Conservation (phyloP, 1,140 invertebrate species). For the Philaenus spumarius region DNA sequence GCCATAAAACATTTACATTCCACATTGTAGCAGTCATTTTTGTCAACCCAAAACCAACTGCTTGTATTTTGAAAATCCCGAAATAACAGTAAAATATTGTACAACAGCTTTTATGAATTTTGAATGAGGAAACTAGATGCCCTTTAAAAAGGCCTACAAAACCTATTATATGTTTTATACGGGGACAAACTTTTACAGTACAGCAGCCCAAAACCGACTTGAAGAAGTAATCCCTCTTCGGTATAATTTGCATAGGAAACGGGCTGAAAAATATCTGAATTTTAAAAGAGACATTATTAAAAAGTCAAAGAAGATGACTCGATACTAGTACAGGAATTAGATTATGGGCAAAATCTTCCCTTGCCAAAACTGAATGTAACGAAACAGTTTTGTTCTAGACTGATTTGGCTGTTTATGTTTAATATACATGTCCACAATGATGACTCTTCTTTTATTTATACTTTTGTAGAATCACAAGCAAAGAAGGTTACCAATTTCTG, state of each 20-base stretch:
- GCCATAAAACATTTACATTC: background rate
- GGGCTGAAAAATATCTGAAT: background rate
- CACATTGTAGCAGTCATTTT: background rate
- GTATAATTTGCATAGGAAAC: slow-evolving; percentile 1
- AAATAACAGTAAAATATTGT: background rate
- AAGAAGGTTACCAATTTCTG: slow-evolving; percentile 7
- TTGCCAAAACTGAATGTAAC: slow-evolving; percentile 18
- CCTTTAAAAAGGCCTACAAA: background rate
- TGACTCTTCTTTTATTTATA: slow-evolving; percentile 13
- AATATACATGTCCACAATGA: slow-evolving; percentile 21
- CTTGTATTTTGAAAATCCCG: background rate
- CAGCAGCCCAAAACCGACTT: background rate
- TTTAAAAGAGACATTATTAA: slow-evolving; percentile 2
- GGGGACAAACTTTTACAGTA: background rate
- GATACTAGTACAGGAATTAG: slow-evolving; percentile 16
- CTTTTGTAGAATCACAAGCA: slow-evolving; percentile 9
- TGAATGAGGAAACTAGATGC: background rate
- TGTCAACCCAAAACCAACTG: background rate
- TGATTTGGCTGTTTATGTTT: slow-evolving; percentile 17
- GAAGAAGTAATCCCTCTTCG: background rate
- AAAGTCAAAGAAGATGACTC: slow-evolving; percentile 10
- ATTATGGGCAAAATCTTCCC: slow-evolving; percentile 21
- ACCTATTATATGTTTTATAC: background rate
- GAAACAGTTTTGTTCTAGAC: slow-evolving; percentile 15
- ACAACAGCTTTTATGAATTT: background rate